Percentiles rank a stretch among this genome's conserved stretches.
Conservation (phyloP, 2,888 invertebrate species). For the Platynereis dumerilii region DNA sequence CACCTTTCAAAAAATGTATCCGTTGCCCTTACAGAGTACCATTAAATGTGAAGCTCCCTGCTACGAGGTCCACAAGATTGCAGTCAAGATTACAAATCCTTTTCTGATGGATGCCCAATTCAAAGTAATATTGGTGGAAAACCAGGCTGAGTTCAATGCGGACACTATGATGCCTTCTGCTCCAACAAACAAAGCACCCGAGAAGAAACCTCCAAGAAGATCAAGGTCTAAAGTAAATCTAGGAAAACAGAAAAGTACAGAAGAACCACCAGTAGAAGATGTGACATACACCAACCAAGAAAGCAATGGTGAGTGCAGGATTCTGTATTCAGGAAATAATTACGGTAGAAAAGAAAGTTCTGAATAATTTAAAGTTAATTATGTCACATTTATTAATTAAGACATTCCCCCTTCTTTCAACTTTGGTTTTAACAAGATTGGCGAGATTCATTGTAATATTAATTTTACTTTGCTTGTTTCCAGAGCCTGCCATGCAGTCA, state of each 20-base stretch:
- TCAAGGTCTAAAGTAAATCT: conserved; percentile 49
- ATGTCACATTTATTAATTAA: too few relatives aligned
- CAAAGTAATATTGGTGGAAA: conserved; percentile 56
- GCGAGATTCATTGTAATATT: too few relatives aligned
- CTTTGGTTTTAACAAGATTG: too few relatives aligned
- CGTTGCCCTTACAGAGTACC: conserved; percentile 41
- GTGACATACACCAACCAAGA: too few relatives aligned
- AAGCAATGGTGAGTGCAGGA: too few relatives aligned
- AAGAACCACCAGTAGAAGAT: too few relatives aligned
- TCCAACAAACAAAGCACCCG: conserved; percentile 37
- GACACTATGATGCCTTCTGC: conserved; percentile 6
- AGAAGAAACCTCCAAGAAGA: conserved; percentile 42
- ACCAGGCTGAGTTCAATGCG: conserved; percentile 24
- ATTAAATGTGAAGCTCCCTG: conserved; percentile 57
- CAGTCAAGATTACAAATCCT: conserved; percentile 56
- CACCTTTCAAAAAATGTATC: too few relatives aligned
- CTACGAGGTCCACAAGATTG: conserved; percentile 55
- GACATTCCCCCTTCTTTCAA: too few relatives aligned
- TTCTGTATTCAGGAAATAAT: too few relatives aligned
- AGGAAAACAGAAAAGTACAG: conserved; percentile 35
- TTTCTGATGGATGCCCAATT: conserved; percentile 58
- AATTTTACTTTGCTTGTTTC: too few relatives aligned
- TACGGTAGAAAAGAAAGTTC: too few relatives aligned
- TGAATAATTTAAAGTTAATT: too few relatives aligned
- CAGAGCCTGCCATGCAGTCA: conserved; percentile 44